A percentile compares a stretch with the other conserved stretches of the same genome.
Evolutionary conservation across 2,797 vertebrate genomes (phyloP).

Genomic region (Bovichtus diacanthus): DNA sequence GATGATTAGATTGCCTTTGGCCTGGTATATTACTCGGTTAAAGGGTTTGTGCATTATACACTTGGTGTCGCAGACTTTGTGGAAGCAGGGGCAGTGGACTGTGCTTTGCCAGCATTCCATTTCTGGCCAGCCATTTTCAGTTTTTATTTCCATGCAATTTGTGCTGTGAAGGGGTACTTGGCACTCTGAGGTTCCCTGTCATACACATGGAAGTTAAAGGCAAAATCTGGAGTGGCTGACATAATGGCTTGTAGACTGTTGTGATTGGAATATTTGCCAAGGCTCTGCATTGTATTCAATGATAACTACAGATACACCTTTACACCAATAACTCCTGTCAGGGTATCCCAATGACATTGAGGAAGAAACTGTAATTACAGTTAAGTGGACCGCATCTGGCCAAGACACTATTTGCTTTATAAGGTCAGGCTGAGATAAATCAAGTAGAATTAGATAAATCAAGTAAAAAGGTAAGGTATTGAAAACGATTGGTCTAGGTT

Average conservation of each 20-base stretch:
- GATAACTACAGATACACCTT: background rate
- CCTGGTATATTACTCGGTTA: conserved; percentile 11
- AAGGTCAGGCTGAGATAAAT: background rate
- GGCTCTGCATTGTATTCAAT: background rate
- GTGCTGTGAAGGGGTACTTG: conserved; percentile 12
- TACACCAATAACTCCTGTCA: background rate
- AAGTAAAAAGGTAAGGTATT: background rate
- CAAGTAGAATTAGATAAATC: background rate
- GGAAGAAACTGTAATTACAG: background rate
- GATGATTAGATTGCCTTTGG: conserved; percentile 11
- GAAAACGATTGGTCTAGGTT: background rate
- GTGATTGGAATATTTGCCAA: conserved; percentile 1
- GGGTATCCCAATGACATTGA: background rate
- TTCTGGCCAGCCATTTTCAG: conserved; percentile 7
- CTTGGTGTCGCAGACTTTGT: conserved; percentile 14
- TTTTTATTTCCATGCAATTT: conserved; percentile 40
- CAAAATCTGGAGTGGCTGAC: background rate
- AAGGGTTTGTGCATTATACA: conserved; percentile 19
- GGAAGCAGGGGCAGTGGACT: conserved; percentile 24
- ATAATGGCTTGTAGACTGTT: background rate
- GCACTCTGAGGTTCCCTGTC: background rate
- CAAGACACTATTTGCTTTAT: background rate
- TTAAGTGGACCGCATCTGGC: too few relatives aligned
- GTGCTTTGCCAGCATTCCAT: conserved; percentile 23
- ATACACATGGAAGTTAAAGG: background rate